A percentile compares a stretch with the other conserved stretches of the same genome.
These are phyloP conservation scores for Sitta carolinensis DNA, from an alignment of 2,797 vertebrate species.

Conservation along the genomic window DNA sequence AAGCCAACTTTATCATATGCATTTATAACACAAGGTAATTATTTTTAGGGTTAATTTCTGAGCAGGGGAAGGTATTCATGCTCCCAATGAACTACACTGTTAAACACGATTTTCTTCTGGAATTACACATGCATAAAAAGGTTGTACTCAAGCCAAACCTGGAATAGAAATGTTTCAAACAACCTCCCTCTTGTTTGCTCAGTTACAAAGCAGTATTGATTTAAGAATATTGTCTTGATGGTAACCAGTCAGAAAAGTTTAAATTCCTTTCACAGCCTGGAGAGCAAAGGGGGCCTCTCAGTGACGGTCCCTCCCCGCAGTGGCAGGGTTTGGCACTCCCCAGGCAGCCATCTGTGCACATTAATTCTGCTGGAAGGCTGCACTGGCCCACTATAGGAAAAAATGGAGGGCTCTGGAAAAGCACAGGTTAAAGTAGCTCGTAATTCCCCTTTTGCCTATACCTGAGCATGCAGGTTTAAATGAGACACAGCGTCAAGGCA, in stretches of 20 bases:
- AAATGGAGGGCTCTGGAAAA: background rate
- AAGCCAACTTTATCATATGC: no score
- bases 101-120: background rate
- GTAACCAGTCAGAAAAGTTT: background rate
- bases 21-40: background rate
- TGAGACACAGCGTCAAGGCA: background rate
- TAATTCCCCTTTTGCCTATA: background rate
- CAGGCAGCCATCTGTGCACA: background rate
- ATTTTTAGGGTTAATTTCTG: background rate
- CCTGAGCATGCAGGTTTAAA: background rate
- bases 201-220: background rate
- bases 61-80: background rate
- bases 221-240: background rate
- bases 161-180: background rate
- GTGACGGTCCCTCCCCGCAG: background rate
- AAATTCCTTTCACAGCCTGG: background rate
- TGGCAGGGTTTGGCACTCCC: background rate
- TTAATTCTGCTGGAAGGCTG: background rate
- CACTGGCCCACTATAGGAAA: fast-evolving
- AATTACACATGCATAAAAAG: fast-evolving
- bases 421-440: fast-evolving
- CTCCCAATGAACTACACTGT: fast-evolving
- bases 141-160: background rate
- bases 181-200: background rate
- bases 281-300: background rate